Evolutionary conservation across 2,797 vertebrate species (phyloP).

Genomic region (Platyrinchus mystaceus): DNA sequence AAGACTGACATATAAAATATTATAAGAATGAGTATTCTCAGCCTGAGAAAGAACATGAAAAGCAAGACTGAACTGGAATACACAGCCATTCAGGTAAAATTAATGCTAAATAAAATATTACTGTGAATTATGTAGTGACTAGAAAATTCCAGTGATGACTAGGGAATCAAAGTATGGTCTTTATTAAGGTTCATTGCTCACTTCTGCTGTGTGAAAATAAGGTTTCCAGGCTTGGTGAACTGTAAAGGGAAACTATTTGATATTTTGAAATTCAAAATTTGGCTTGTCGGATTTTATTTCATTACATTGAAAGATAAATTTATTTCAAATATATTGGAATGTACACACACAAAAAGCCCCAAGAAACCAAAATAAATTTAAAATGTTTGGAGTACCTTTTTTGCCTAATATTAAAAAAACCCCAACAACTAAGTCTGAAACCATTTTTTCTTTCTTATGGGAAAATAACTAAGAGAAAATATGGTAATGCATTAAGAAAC

Average conservation of each 20-base stretch:
- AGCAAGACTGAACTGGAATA: neutral
- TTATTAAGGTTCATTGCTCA: neutral
- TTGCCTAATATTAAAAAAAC: neutral
- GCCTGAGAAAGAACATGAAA: neutral
- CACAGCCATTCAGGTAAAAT: neutral
- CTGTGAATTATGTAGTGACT: neutral
- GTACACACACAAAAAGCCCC: neutral
- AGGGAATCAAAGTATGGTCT: neutral
- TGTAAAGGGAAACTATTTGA: neutral
- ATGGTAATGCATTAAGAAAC: neutral
- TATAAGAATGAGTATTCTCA: neutral
- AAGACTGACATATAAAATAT: neutral
- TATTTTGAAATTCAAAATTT: neutral
- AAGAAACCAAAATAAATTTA: neutral
- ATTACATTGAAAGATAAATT: neutral
- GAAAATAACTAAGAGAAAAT: neutral
- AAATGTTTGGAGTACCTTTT: neutral
- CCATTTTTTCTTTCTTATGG: neutral
- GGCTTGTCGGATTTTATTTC: neutral
- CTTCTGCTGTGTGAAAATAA: neutral
- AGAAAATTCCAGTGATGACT: neutral
- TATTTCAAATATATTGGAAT: neutral
- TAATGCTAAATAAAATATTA: neutral
- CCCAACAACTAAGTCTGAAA: neutral
- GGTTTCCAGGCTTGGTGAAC: neutral